A percentile compares a stretch with the other conserved stretches of the same genome.
phyloP scores from a whole-genome alignment of 2,888 invertebrate genomes.

The Clunio marinus region DNA sequence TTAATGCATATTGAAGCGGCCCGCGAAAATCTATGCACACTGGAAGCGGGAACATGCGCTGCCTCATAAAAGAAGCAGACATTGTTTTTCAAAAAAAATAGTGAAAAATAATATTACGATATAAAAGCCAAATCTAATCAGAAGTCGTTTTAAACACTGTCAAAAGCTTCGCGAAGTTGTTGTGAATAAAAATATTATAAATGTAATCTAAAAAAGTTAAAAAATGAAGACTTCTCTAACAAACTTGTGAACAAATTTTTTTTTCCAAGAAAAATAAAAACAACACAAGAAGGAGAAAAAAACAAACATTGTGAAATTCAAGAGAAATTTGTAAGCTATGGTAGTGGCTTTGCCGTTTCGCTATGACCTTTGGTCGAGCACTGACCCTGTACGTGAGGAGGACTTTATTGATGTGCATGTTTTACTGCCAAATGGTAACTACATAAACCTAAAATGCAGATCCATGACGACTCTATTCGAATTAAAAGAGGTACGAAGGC shows the following conservation, averaged over 20 bases:
- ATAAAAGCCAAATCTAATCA: too few species aligned
- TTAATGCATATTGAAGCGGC: too few species aligned
- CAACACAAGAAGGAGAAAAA: neutral
- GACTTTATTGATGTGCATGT: conserved; percentile 25
- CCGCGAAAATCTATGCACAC: too few species aligned
- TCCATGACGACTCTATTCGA: neutral
- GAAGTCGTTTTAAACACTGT: too few species aligned
- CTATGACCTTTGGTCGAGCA: conserved; percentile 30
- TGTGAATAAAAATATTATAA: neutral
- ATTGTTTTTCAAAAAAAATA: too few species aligned
- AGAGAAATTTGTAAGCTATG: conserved; percentile 10
- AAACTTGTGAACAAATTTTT: too few species aligned
- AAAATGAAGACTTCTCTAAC: too few species aligned
- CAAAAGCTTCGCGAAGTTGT: too few species aligned
- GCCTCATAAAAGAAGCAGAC: too few species aligned
- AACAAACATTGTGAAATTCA: neutral
- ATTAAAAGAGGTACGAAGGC: conserved; percentile 34
- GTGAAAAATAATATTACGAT: too few species aligned
- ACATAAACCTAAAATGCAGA: conserved; percentile 1
- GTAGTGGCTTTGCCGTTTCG: conserved; percentile 6
- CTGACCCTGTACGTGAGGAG: neutral
- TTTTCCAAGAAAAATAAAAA: conserved; percentile 31
- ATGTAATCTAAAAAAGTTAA: neutral
- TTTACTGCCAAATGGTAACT: conserved; percentile 32
- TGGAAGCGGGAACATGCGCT: too few species aligned